A percentile compares a stretch with the other conserved stretches of the same genome.
These are phyloP conservation scores for Hyposoter didymator DNA, from an alignment of 2,888 invertebrate genomes.

Conservation along the genomic window DNA sequence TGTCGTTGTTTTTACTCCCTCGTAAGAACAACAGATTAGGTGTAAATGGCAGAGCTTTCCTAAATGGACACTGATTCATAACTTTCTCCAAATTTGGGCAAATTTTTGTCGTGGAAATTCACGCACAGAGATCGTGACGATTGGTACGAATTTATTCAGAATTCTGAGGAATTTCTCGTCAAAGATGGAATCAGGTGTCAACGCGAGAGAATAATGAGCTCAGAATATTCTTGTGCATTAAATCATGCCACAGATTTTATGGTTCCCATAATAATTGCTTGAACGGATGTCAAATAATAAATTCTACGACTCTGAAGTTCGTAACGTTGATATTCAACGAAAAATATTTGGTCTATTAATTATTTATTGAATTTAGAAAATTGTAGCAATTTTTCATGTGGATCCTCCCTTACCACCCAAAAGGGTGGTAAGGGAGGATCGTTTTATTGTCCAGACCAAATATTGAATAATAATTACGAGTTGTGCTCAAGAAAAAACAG, in stretches of 20 bases:
- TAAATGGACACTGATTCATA: slow-evolving; percentile 13
- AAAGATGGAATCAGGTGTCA: background rate
- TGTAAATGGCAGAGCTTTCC: slow-evolving; percentile 61
- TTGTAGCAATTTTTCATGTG: too few relatives aligned
- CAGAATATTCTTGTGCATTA: background rate
- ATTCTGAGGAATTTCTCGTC: background rate
- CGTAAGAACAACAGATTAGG: slow-evolving; percentile 64
- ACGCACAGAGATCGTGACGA: background rate
- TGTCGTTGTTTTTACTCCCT: slow-evolving; percentile 39
- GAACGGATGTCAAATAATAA: background rate
- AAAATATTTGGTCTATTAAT: too few relatives aligned
- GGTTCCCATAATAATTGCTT: background rate
- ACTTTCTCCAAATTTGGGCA: background rate
- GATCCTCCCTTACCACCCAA: too few relatives aligned
- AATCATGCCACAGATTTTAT: background rate
- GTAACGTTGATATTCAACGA: too few relatives aligned
- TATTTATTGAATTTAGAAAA: too few relatives aligned
- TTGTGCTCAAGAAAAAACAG: too few relatives aligned
- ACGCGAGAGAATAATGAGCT: background rate
- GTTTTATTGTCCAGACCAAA: too few relatives aligned
- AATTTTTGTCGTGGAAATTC: background rate
- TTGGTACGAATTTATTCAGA: background rate
- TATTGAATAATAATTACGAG: too few relatives aligned
- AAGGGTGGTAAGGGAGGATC: too few relatives aligned
- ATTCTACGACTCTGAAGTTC: too few relatives aligned